Conservation (phyloP, 2,113 vertebrate genomes). For the Notothenia coriiceps region DNA sequence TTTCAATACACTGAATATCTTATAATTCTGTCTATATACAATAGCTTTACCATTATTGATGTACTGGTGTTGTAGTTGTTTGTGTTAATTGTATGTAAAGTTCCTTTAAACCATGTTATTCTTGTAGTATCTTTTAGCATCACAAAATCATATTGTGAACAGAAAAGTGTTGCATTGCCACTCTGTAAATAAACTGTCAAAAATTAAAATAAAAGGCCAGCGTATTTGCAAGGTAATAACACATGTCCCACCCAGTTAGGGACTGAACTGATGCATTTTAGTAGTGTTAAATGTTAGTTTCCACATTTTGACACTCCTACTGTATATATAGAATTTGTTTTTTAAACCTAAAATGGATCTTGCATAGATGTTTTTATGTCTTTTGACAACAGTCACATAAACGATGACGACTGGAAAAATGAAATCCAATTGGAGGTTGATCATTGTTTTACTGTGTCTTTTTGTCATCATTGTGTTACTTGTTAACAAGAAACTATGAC, state of each 20-base stretch:
- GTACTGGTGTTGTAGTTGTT: neutral
- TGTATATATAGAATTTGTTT: neutral
- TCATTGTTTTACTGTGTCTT: neutral
- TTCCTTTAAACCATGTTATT: slow-evolving; percentile 71
- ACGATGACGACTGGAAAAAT: neutral
- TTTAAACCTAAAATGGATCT: neutral
- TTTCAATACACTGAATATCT: neutral
- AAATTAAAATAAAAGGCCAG: neutral
- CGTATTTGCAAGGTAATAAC: slow-evolving; percentile 29
- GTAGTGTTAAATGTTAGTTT: neutral
- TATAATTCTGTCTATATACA: neutral
- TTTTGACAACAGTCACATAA: slow-evolving; percentile 2
- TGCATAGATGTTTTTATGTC: neutral
- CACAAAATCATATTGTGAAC: slow-evolving; percentile 47
- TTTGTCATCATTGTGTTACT: neutral
- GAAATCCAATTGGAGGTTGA: neutral
- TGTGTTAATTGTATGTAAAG: neutral
- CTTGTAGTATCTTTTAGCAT: slow-evolving; percentile 53
- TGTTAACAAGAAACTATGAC: neutral
- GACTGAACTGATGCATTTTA: neutral
- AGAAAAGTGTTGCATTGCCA: slow-evolving; percentile 28
- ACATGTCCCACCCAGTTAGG: slow-evolving; percentile 49
- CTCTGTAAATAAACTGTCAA: slow-evolving; percentile 28
- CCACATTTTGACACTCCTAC: too few relatives aligned
- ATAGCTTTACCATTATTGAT: neutral